Base-by-base conservation (phyloP, 2,113 vertebrate genomes). In the Microtus ochrogaster region DNA sequence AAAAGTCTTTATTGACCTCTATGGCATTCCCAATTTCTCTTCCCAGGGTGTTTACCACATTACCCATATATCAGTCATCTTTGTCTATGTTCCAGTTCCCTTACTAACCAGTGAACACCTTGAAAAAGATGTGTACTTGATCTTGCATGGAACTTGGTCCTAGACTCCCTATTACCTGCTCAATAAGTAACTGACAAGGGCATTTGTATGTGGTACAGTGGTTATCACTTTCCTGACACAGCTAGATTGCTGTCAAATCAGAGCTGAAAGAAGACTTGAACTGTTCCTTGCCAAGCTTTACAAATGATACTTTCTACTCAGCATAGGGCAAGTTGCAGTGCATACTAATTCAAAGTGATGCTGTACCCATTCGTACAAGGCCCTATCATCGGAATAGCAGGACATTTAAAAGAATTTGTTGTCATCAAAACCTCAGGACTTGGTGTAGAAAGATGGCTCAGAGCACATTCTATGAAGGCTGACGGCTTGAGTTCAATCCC, bases 1-100 rank as follows among this genome's bases (percentile, higher is more conserved):
- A 73, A 36, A 88, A 89, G 74, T 88, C 82, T 97, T 92, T 84
- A 72, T 63, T 96, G 66, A 47, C 9, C 70, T 93, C 41, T 61
- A 6, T 90, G 49, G 44, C 70, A 94, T 9, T 72, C 92, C 52
- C 14, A n/a, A 30, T 24, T 94, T 94, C 41, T 39, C 41, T 93
- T 87, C 72, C 68, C 72, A 82, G 49, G 21, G 11, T 9, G 83
- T 41, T 90, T 83, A 78, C 84, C 55, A 55, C 22, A 68, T 91
- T 13, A 76, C 19, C 2, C 66, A 24, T 89, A 2, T 88, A 41
- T 85, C 22, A 30, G 33, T 83, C 87, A 68, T 49, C 14, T 26
- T 61, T 72, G 58, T 9, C 55, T 66, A 9, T 55, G 16, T 9
- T 94, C 33, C 78, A 83, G 7, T 58, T 79, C 66, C 65, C 28